Percentiles rank a stretch among this genome's conserved stretches.
Conservation (phyloP, 2,888 invertebrate genomes). For the Pristionchus exspectatus region DNA sequence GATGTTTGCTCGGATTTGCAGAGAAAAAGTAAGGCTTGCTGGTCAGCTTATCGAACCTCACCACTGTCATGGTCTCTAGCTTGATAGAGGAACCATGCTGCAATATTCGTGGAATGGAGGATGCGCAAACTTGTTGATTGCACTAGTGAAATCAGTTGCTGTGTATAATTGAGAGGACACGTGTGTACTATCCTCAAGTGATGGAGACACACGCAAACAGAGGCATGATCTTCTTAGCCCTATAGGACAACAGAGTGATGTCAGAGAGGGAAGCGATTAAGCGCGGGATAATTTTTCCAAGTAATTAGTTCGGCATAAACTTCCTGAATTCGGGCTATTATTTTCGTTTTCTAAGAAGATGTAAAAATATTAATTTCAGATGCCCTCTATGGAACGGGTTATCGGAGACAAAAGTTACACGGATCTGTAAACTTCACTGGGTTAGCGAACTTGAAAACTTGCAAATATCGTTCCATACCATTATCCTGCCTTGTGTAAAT, state of each 20-base stretch:
- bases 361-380: neutral
- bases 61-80: neutral
- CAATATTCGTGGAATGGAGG: neutral
- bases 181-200: neutral
- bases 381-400: neutral
- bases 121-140: neutral
- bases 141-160: neutral
- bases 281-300: neutral
- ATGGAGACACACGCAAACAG: neutral
- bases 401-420: conserved; percentile 29
- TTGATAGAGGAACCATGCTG: neutral
- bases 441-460: neutral
- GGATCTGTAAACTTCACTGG: neutral
- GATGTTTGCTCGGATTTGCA: conserved; percentile 7
- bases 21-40: neutral
- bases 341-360: too few species aligned
- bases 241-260: neutral
- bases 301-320: neutral
- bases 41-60: neutral
- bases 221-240: neutral
- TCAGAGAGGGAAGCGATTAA: neutral
- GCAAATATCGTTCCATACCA: too few species aligned
- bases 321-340: neutral
- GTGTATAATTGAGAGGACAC: neutral
- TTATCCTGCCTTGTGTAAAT: neutral